Evolutionary conservation across 2,113 vertebrate genomes (phyloP), one percentile per base, ranked within the genome.

Genomic region (Sitta europaea): DNA sequence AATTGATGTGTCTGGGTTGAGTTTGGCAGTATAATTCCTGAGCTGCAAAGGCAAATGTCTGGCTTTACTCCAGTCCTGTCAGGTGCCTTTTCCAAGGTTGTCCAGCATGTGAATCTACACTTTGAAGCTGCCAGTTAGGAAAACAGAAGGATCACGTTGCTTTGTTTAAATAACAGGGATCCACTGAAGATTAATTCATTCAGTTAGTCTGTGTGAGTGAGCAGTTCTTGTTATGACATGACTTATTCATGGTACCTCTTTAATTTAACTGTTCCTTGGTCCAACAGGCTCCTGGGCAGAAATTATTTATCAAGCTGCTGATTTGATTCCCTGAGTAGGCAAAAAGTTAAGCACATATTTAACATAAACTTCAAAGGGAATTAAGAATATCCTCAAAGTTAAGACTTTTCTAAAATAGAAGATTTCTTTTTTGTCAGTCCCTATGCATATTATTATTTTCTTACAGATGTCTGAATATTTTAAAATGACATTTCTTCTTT

Each of bases 291-390:
- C 38, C 68, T 47, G 8, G 35, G 22, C 59, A 84, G 88, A 59
- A 88, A 79, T n/a, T 28, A 86, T 84, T 92, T 67, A 84, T 47
- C 29, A 62, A 47, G 55, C 40, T 86, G 48, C 82, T 91, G 63
- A 8, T 59, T 27, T 36, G 68, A 66, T 55, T 84, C 73, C 67
- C 59, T 1, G 0, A 81, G 61, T 2, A 72, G 76, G 53, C 53
- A 94, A 53, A 47, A 92, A 65, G 86, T 95, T 91, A 96, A 95
- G 57, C 45, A 94, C 21, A 15, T 89, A 86, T 79, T 94, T 92
- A 91, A 89, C 55, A 55, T 84, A 25, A 51, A 1, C 76, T 91
- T 91, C 70, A 93, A 88, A 89, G 68, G 61, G 79, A 92, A 89
- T 91, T 86, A 81, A 86, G 36, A 88, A 61, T 80, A 73, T 74